These are phyloP conservation scores for Volucella bombylans DNA, from an alignment of 2,888 invertebrate genomes.

Conservation along the genomic window DNA sequence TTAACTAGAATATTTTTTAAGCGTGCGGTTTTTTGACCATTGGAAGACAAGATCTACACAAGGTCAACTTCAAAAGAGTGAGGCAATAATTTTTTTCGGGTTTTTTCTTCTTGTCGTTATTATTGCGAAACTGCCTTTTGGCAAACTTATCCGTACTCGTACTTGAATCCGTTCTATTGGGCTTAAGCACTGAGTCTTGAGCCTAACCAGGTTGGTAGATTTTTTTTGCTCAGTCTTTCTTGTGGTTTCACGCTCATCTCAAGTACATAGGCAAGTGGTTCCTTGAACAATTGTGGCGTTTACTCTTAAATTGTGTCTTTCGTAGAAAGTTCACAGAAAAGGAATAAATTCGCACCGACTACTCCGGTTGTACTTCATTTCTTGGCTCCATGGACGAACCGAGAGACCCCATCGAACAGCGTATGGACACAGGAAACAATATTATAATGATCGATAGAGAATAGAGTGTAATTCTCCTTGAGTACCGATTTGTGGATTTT, in stretches of 20 bases:
- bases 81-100: neutral
- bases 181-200: neutral
- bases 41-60: no score
- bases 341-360: conserved; percentile 11
- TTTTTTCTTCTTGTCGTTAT: neutral
- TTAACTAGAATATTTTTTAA: no score
- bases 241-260: conserved; percentile 38
- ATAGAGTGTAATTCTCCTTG: neutral
- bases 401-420: conserved; percentile 5
- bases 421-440: conserved; percentile 27
- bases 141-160: conserved; percentile 7
- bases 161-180: no score
- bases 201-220: conserved; percentile 13
- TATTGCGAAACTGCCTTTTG: conserved; percentile 11
- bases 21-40: no score
- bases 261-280: conserved; percentile 40
- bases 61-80: conserved; percentile 11
- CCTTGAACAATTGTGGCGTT: conserved; percentile 43
- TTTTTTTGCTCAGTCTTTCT: neutral
- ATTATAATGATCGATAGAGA: conserved; percentile 22
- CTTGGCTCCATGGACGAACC: neutral
- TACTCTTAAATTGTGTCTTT: conserved; percentile 18
- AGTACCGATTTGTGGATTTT: neutral
- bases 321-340: conserved; percentile 2
- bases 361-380: neutral